Evolutionary conservation across 2,797 vertebrate species (phyloP).

Genomic region (Premnoplex brunnescens): DNA sequence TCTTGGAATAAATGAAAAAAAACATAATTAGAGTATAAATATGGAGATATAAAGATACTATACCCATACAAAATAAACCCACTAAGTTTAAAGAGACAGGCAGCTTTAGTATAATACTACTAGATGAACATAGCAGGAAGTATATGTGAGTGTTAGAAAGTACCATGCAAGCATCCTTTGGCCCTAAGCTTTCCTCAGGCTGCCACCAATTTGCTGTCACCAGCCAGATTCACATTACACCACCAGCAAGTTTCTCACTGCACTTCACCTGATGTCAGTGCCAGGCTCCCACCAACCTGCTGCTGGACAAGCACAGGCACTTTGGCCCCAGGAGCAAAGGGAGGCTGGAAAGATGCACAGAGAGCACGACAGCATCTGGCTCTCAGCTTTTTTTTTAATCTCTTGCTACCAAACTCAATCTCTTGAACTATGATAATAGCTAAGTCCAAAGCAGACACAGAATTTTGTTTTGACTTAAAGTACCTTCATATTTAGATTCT

Average conservation of each 20-base stretch:
- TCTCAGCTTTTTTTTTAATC: background rate
- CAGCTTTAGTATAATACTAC: background rate
- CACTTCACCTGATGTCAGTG: background rate
- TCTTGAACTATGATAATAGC: background rate
- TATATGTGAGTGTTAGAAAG: background rate
- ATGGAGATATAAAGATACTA: background rate
- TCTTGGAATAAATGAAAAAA: background rate
- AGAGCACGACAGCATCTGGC: background rate
- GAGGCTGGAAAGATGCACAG: background rate
- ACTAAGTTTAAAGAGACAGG: background rate
- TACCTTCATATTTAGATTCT: conserved; percentile 1
- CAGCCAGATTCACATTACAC: background rate
- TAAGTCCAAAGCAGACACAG: background rate
- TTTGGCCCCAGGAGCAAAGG: background rate
- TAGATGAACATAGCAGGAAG: rapidly evolving
- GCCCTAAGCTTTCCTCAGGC: background rate
- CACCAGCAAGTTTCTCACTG: rapidly evolving
- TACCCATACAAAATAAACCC: background rate
- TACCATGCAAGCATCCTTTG: background rate
- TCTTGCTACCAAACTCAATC: background rate
- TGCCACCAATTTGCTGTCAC: background rate
- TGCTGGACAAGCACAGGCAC: background rate
- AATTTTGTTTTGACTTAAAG: conserved; percentile 16
- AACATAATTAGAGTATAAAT: background rate
- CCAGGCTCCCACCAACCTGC: background rate